Evolutionary conservation across 2,113 vertebrate species (phyloP), one percentile per base, ranked within the genome.

Genomic region (Oxygymnocypris stewartii): DNA sequence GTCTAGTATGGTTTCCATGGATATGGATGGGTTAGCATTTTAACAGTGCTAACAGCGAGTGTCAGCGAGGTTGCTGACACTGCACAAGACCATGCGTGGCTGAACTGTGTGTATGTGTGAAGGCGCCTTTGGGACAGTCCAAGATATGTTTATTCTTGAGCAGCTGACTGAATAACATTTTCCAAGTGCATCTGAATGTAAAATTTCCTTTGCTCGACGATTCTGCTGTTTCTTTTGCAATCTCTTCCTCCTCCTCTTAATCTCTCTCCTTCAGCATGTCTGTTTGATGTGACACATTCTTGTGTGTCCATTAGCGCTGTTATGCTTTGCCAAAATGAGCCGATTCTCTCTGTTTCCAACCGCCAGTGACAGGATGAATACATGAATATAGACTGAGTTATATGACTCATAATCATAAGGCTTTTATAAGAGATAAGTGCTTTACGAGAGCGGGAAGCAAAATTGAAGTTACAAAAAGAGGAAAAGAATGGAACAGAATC

Each of bases 221-320:
- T 78, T 51, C 76, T 78, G 76, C 76, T 40, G 31, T 35, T 16
- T 31, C 42, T 28, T 69, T 49, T 10, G 28, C 63, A 28, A 49
- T 82, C 28, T 31, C 28, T 31, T 31, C 28, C 28, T 31, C 31
- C 49, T 73, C 28, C 31, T 84, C 47, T 59, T 74, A 84, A 74
- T 84, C 69, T 59, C 35, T 84, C 49, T 74, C 31, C 82, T 57
- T 74, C 69, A 84, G 35, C 69, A 42, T 84, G 67, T 59, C 69
- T 84, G 69, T 84, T 84, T 74, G 82, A 84, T 84, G 82, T 75
- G 82, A 84, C 82, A 84, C 82, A 74, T 84, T 84, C 35, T 74
- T 57, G 47, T 84, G 67, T 84, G 47, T 84, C 82, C 82, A 84
- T 73, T 84, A 84, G 69, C 20, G 35, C 82, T 84, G 82, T 84